These are phyloP conservation scores for Omphaloscelis lunosa DNA, from an alignment of 2,888 invertebrate species.

Conservation along the genomic window DNA sequence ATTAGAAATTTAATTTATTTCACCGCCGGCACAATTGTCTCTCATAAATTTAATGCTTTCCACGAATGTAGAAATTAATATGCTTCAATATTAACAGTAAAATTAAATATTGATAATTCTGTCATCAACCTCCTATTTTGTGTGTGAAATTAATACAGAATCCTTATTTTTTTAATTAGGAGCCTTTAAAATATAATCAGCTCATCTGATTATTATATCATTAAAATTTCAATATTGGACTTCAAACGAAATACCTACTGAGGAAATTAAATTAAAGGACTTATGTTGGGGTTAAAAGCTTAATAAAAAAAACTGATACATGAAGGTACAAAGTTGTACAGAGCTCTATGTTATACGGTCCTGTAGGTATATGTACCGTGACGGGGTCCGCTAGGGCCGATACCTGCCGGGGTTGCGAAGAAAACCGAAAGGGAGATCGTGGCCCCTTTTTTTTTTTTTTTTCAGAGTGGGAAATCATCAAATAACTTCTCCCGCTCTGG, in stretches of 20 bases:
- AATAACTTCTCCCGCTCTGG: no score
- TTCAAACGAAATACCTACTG: background rate
- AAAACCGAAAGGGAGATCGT: no score
- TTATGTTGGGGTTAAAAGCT: background rate
- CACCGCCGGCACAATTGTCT: background rate
- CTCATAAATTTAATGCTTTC: background rate
- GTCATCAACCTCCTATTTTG: background rate
- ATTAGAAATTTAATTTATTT: background rate
- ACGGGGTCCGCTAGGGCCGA: no score
- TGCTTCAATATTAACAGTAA: background rate
- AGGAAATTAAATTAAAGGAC: background rate
- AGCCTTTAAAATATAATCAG: conserved; percentile 18
- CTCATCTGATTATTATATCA: background rate
- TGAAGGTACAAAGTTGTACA: background rate
- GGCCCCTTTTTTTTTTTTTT: no score
- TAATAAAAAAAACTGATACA: conserved; percentile 7
- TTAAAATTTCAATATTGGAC: conserved; percentile 1
- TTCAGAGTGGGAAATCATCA: no score
- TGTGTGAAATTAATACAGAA: conserved; percentile 15
- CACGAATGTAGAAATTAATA: background rate
- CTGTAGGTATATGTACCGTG: no score
- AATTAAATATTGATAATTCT: background rate
- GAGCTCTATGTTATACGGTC: background rate
- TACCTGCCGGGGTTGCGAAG: no score
- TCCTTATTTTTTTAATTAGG: conserved; percentile 15